Evolutionary conservation across 2,797 vertebrate genomes (phyloP), one percentile per base, ranked within the genome.

Genomic region (Gambusia yucatana): DNA sequence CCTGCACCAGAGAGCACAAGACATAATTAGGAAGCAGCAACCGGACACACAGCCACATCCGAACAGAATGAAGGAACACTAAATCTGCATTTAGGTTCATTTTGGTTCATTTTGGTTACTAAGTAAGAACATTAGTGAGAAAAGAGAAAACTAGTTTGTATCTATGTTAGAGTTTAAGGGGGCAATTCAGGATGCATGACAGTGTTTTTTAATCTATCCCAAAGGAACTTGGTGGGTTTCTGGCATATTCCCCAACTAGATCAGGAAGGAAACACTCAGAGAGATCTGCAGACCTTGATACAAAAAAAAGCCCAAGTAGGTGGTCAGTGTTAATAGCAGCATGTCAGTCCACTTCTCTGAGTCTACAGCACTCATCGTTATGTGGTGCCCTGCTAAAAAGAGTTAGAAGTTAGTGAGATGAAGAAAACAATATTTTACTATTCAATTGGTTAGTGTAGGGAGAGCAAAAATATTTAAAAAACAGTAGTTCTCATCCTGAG

Each of bases 1-100:
- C 91, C 98, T 99, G 94, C 63, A 82, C 55, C 92, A 91, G 80
- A 88, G 85, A 93, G 71, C 70, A 84, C 72, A 84, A 48, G 43
- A 90, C 75, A 87, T 78, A 84, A 87, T 91, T 80, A 89, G 81
- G 70, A 81, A 79, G 44, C 76, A 72, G 84, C 73, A 72, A 36
- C 73, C 30, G 22, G 48, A 75, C 65, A 76, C 1, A 55, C 59
- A 76, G 61, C 70, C 63, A 50, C 73, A 87, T 78, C 36, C 59
- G 72, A 87, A 75, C 73, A 86, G 76, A 46, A 88, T 78, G 81
- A 80, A 84, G 75, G 84, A 59, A 84, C 89, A 89, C 81, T 86
- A 90, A 84, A 87, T 82, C 82, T 79, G 87, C 83, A 89, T 81
- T 87, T 88, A 30, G 91, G 82, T 84, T 92, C 89, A 76, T 79